Conservation (phyloP, 2,797 vertebrate genomes). For the Lateolabrax maculatus region DNA sequence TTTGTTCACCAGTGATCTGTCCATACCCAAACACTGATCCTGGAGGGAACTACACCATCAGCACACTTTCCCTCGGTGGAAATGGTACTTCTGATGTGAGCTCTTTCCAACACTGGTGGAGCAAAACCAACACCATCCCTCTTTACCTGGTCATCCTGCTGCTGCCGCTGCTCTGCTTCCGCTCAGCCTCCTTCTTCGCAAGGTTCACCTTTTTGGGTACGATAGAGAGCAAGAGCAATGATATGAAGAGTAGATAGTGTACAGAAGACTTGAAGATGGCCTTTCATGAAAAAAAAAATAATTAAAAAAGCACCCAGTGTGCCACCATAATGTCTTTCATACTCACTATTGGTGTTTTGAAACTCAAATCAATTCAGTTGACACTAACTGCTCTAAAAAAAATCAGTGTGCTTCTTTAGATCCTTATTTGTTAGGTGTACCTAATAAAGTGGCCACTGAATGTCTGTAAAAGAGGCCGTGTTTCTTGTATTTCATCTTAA, state of each 20-base stretch:
- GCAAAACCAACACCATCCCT: slow-evolving; percentile 92
- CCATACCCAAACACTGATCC: slow-evolving; percentile 79
- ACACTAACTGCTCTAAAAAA: not conserved
- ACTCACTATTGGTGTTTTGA: not conserved
- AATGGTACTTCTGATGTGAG: slow-evolving; percentile 56
- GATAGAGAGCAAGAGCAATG: not conserved
- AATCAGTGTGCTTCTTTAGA: not conserved
- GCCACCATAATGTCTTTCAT: not conserved
- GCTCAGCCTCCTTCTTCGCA: slow-evolving; percentile 97
- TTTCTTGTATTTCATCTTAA: too few species aligned
- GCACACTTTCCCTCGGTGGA: slow-evolving; percentile 19
- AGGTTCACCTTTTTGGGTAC: slow-evolving; percentile 96
- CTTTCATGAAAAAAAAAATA: too few species aligned
- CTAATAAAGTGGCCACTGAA: too few species aligned
- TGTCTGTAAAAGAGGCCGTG: too few species aligned
- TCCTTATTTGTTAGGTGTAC: not conserved
- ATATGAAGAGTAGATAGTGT: not conserved
- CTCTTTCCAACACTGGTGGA: slow-evolving; percentile 88
- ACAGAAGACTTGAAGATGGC: not conserved
- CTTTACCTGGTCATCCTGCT: slow-evolving; percentile 92
- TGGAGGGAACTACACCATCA: slow-evolving; percentile 46
- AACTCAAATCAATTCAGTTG: not conserved
- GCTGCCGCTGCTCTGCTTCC: slow-evolving; percentile 94
- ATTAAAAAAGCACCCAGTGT: not conserved
- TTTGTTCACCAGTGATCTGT: slow-evolving; percentile 89